A percentile compares a stretch with the other conserved stretches of the same genome.
These are phyloP conservation scores for Falco peregrinus DNA, from an alignment of 2,797 vertebrate species.

Conservation along the genomic window DNA sequence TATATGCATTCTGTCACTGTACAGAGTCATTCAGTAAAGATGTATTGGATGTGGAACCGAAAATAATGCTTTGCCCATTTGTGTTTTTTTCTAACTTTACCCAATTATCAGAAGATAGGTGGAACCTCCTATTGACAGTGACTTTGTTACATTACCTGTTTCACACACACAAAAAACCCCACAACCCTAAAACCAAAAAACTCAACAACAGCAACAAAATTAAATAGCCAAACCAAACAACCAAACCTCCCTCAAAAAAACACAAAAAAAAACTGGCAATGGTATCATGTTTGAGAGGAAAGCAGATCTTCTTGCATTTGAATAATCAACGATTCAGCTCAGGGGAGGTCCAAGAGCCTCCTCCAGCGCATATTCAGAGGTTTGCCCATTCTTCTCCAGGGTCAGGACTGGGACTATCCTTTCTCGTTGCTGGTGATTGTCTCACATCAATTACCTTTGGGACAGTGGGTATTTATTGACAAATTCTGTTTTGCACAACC, in stretches of 20 bases:
- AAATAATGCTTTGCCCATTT: not conserved
- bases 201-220: not conserved
- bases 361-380: not conserved
- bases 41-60: not conserved
- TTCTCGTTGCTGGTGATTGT: not conserved
- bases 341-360: not conserved
- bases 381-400: not conserved
- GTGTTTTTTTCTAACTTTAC: not conserved
- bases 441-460: not conserved
- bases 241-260: too few species aligned
- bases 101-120: not conserved
- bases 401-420: not conserved
- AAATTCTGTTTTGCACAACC: conserved; percentile 76
- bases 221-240: not conserved
- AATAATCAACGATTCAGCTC: not conserved
- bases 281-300: not conserved
- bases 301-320: not conserved
- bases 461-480: not conserved
- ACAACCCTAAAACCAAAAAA: too few species aligned
- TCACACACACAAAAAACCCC: not conserved
- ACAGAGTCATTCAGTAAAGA: not conserved
- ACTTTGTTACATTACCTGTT: not conserved
- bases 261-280: not conserved
- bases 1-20: not conserved
- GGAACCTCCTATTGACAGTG: not conserved